Percentiles rank a stretch among this genome's conserved stretches.
phyloP scores from a whole-genome alignment of 2,888 invertebrate species.

The Sphecodes monilicornis region DNA sequence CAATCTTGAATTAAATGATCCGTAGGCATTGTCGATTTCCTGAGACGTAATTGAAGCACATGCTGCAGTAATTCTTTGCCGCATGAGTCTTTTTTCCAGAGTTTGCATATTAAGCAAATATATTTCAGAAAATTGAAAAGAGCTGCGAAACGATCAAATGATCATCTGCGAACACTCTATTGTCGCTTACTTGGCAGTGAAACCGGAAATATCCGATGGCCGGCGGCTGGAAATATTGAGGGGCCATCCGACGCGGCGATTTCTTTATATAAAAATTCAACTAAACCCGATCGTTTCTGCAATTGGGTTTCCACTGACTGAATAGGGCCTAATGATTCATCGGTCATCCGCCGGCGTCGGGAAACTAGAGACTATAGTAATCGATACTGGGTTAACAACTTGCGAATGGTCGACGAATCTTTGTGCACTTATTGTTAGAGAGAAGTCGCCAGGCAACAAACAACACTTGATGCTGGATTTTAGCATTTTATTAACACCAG shows the following conservation, averaged over 20 bases:
- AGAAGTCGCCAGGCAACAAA: too few species aligned
- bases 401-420: not conserved
- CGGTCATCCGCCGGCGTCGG: not conserved
- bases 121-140: not conserved
- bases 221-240: conserved; percentile 7
- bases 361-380: not conserved
- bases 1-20: too few species aligned
- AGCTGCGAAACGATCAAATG: conserved; percentile 34
- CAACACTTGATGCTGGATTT: too few species aligned
- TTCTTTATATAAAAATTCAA: conserved; percentile 5
- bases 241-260: not conserved
- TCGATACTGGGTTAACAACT: not conserved
- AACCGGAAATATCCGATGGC: not conserved
- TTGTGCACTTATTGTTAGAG: not conserved
- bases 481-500: too few species aligned
- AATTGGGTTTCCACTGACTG: conserved; percentile 18
- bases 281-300: conserved; percentile 23
- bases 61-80: too few species aligned
- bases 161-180: not conserved
- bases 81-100: too few species aligned
- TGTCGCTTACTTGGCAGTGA: not conserved
- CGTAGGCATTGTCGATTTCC: too few species aligned
- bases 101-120: too few species aligned
- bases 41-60: too few species aligned
- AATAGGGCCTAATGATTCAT: not conserved